Evolutionary conservation across 2,888 invertebrate species (phyloP), one percentile per base, ranked within the genome.

Genomic region (Drosophila flavopinicola): DNA sequence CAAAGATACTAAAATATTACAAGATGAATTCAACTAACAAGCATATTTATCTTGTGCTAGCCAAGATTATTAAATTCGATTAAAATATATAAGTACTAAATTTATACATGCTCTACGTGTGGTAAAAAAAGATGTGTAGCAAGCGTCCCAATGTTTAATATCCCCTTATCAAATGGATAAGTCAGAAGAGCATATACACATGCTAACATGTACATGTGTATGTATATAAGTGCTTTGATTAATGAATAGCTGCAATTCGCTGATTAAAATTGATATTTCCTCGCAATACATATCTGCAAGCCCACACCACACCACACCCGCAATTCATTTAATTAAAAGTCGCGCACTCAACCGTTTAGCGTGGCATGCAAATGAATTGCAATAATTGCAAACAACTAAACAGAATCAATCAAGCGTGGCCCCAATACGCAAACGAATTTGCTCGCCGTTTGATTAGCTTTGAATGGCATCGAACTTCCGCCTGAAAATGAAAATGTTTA

Each of bases 401-500:
- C 53, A 9, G 37, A 80, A 77, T 80, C 84, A 84, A 80, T 80
- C 80, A 80, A 70, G 84, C 78, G 80, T 82, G 44, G 30, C 47
- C 27, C 47, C 63, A 60, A 64, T 53, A 20, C 41, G 54, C 68
- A 42, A 63, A 57, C 49, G 60, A 59, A 60, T 51, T 56, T 24
- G n/a, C 45, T 45, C 54, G 44, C 24, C 57, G 83, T 71, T 77
- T 73, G 78, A 78, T 78, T 74, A 73, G 78, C 53, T 64, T 57
- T 42, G 60, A 38, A 49, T 51, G 60, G 59, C 42, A 38, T 58
- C 69, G 44, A 71, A 68, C 69, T 76, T 78, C 82, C 78, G 82
- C 52, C 56, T 41, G 67, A 73, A 82, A 76, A 78, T 76, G 75
- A 75, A 78, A 85, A 85, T 83, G 79, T 84, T 77, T 85, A 83